Percentiles rank a stretch among this genome's conserved stretches.
These are phyloP conservation scores for Lacerta agilis DNA, from an alignment of 2,797 vertebrate species.

Conservation along the genomic window DNA sequence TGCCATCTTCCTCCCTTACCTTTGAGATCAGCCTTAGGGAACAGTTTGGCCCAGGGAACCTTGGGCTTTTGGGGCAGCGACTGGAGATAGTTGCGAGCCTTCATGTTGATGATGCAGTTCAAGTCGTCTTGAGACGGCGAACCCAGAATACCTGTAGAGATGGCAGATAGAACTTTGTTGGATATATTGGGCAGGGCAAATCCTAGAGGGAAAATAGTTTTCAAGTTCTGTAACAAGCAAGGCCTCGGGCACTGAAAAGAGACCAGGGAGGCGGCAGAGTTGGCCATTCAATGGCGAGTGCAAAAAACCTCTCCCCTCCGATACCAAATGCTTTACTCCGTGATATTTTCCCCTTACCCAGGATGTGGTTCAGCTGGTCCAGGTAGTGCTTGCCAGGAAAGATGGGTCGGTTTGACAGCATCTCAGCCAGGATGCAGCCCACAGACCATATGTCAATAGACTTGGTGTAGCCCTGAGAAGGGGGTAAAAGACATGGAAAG, in stretches of 20 bases:
- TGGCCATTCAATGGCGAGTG: neutral
- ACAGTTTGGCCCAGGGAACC: constrained; percentile 87
- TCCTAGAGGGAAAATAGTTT: neutral
- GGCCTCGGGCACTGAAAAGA: neutral
- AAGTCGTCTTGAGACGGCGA: constrained; percentile 89
- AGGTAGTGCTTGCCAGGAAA: constrained; percentile 94
- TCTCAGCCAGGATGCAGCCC: constrained; percentile 94
- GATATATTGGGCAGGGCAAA: neutral
- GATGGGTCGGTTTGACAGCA: constrained; percentile 90
- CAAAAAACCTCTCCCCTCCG: neutral
- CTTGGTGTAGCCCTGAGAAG: constrained; percentile 87
- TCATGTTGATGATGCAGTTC: constrained; percentile 92
- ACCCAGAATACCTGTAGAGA: constrained; percentile 84
- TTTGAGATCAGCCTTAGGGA: constrained; percentile 84
- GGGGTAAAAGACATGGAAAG: neutral
- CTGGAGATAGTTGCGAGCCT: constrained; percentile 91
- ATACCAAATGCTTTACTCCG: neutral
- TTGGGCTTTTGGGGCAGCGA: constrained; percentile 86
- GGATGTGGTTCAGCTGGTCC: constrained; percentile 93
- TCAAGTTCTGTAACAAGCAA: neutral
- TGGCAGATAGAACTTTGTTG: neutral
- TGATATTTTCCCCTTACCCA: constrained; percentile 76
- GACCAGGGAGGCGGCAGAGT: neutral
- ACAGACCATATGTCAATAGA: constrained; percentile 97
- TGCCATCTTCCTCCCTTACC: constrained; percentile 71